Base-by-base conservation (phyloP, 64 coral and sea anemone genomes). In the Pocillopora damicornis region DNA sequence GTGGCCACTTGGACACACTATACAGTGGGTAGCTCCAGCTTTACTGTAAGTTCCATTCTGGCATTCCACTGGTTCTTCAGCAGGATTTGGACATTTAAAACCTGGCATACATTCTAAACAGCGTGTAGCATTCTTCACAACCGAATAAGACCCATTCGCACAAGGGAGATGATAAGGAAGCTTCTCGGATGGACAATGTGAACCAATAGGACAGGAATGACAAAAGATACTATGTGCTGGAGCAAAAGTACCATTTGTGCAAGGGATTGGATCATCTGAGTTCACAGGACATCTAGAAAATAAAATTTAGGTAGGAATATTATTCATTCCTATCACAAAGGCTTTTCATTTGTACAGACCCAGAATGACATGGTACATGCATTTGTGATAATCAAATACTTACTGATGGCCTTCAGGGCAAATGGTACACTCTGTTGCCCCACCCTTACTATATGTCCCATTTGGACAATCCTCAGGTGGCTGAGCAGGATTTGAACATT, bases 21-120 rank as follows among this genome's bases (percentile, higher is more conserved):
- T 82, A 17, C 94, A 96, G 71, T 79, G 78, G 0, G 78, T 73
- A 17, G 94, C 73, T 10, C 91, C 94, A 11, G 81, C 88, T 61
- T 93, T 85, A 75, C 94, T 96, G 58, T 93, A 93, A 15, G 87
- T 77, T 15, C 94, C 94, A 88, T 91, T 88, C 17, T 63, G 59
- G 16, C 94, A 96, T 60, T 91, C 75, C 17, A 81, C 78, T 77
- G 94, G 94, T 63, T 56, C 34, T 62, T 60, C 78, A 13, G 61
- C 38, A 13, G 89, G 89, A 67, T 91, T 86, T 0, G 93, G 79
- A 91, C 93, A 95, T 63, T 82, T 89, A 2, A 58, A 83, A 36
- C 93, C 93, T 73, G 93, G 61, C 42, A 89, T 89, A 73, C 93
- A 95, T 17, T 60, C 87, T 25, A 38, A 88, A 42, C 93, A 95